Evolutionary conservation across 2,113 vertebrate species (phyloP), one percentile per base, ranked within the genome.

Genomic region (Eidolon helvum): DNA sequence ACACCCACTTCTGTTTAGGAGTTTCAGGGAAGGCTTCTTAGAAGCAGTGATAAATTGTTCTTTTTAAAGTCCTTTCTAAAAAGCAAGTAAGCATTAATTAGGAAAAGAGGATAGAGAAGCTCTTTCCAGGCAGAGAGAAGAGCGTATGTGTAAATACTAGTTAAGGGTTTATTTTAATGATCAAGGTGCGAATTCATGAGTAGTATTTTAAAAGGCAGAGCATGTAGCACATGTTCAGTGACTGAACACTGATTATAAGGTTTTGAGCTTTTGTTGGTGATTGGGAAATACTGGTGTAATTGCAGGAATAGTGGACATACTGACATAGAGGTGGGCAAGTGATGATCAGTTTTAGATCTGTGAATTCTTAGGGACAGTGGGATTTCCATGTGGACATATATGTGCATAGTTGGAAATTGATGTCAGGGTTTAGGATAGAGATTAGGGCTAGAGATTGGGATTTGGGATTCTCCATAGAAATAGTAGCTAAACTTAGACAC

Each of bases 51-150:
- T 53, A 53, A 71, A 66, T 57, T 33, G 72, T 71, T 50, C 33
- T 94, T 94, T 92, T 66, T 74, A 72, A 75, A 94, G 33, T 71
- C 43, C 26, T 95, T 96, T 93, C 80, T 69, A 75, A 71, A 87
- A 87, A 30, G 7, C 24, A 63, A 33, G 24, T 50, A 55, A 45
- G 43, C 4, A 38, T 87, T 91, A 48, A 63, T 65, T 26, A 80
- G 40, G 35, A 30, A 57, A 71, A 87, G 53, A 90, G 5, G 30
- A 16, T 38, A 53, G 48, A 33, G 63, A 87, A 77, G 50, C 12
- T 71, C 22, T 91, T 77, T 91, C 61, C 33, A 90, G 87, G 80
- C 24, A 63, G 50, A 75, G 5, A 61, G 4, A 69, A 66, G n/a
- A 90, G 10, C 48, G 22, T 33, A 55, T 75, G 6, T 68, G 10